Conservation (phyloP, 2,797 vertebrate genomes). For the Macroramphosus scolopax region DNA sequence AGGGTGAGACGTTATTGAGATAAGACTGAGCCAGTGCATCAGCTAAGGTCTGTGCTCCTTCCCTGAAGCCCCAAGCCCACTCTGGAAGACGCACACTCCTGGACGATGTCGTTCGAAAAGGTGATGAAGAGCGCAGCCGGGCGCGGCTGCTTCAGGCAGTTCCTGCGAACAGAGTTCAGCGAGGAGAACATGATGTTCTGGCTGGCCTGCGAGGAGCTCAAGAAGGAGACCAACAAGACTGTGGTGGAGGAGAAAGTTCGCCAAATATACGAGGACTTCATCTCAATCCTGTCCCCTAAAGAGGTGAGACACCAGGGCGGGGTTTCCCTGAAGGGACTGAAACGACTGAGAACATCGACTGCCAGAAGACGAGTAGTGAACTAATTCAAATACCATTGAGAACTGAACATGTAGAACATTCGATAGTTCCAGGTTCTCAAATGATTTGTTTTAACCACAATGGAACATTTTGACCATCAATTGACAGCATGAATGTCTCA, state of each 20-base stretch:
- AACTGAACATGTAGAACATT: too few relatives aligned
- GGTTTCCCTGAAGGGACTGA: too few relatives aligned
- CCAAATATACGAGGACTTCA: conserved; percentile 95
- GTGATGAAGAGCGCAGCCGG: conserved; percentile 91
- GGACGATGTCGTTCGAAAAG: conserved; percentile 90
- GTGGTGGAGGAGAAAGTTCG: conserved; percentile 92
- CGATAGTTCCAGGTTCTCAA: neutral
- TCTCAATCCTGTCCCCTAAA: conserved; percentile 97
- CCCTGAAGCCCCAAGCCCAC: conserved; percentile 81
- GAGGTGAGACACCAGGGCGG: conserved; percentile 79
- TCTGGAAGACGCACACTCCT: conserved; percentile 87
- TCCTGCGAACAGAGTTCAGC: conserved; percentile 95
- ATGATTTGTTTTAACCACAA: neutral
- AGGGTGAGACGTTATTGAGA: neutral
- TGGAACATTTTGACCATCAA: neutral
- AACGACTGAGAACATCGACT: too few relatives aligned
- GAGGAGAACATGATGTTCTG: conserved; percentile 99
- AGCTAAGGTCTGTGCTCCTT: neutral
- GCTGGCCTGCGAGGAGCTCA: conserved; percentile 95
- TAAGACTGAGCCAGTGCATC: neutral
- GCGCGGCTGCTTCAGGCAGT: conserved; percentile 89
- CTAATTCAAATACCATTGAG: too few relatives aligned
- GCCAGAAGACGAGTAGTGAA: too few relatives aligned
- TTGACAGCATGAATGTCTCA: too few relatives aligned
- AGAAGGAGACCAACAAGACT: conserved; percentile 90